Conservation (phyloP, 2,888 invertebrate genomes). For the Petrophora chlorosata region DNA sequence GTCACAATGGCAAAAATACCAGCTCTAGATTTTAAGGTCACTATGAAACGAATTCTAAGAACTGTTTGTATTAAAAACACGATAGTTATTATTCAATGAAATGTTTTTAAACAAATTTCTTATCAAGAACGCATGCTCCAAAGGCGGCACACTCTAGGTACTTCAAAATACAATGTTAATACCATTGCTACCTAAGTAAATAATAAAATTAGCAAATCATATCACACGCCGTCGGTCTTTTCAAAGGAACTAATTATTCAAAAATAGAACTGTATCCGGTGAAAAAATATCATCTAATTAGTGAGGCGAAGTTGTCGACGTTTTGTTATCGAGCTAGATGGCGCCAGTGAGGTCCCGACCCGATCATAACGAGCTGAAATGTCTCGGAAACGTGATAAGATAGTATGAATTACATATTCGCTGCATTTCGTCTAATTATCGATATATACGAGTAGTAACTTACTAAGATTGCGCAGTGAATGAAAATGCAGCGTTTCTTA, state of each 20-base stretch:
- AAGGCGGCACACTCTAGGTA: conserved; percentile 1
- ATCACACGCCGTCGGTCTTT: conserved; percentile 16
- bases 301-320: conserved; percentile 29
- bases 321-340: conserved; percentile 46
- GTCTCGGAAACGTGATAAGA: conserved; percentile 43
- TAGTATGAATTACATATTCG: conserved; percentile 35
- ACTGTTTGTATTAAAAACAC: neutral
- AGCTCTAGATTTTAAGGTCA: too few relatives aligned
- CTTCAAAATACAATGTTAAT: conserved; percentile 4
- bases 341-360: conserved; percentile 57
- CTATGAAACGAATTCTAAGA: neutral
- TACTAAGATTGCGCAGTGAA: too few relatives aligned
- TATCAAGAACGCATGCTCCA: conserved; percentile 11
- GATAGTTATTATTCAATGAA: conserved; percentile 11
- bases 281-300: conserved; percentile 30
- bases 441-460: too few relatives aligned
- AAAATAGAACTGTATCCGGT: conserved; percentile 43
- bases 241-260: conserved; percentile 33
- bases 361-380: conserved; percentile 37
- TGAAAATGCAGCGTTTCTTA: too few relatives aligned
- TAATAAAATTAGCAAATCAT: conserved; percentile 13
- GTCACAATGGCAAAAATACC: too few relatives aligned
- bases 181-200: conserved; percentile 10
- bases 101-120: neutral
- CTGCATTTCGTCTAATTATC: conserved; percentile 4